Percentiles rank a stretch among this genome's conserved stretches.
Evolutionary conservation across 2,797 vertebrate genomes (phyloP).

Genomic region (Alca torda): DNA sequence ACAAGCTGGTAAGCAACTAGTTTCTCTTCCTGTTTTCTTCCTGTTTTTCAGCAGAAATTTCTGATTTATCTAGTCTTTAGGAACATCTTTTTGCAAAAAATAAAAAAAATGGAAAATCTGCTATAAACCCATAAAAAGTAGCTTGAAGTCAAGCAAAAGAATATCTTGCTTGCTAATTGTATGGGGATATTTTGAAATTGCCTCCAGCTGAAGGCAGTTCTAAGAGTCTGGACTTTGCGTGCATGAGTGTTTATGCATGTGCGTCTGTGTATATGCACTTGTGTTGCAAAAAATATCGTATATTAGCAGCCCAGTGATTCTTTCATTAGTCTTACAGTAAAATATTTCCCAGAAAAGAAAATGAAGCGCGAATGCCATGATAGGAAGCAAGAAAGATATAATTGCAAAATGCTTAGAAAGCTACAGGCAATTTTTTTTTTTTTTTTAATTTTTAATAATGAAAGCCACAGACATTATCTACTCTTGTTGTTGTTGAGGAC

Average conservation of each 20-base stretch:
- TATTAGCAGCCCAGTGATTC: neutral
- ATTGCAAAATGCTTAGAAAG: neutral
- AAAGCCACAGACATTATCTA: neutral
- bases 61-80: neutral
- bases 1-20: neutral
- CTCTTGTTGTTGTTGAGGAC: neutral
- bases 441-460: neutral
- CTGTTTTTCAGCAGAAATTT: neutral
- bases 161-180: neutral
- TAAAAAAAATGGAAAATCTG: neutral
- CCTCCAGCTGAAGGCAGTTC: neutral
- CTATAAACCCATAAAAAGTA: neutral
- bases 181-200: neutral
- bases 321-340: neutral
- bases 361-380: neutral
- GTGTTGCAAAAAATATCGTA: neutral
- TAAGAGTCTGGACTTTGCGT: neutral
- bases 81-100: neutral
- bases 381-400: neutral
- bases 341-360: neutral
- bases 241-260: neutral
- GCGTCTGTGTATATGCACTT: neutral
- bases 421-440: neutral
- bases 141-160: neutral
- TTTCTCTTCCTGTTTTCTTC: constrained; percentile 33